phyloP scores from a whole-genome alignment of 1,140 invertebrate species.

The Arctopsyche grandis region DNA sequence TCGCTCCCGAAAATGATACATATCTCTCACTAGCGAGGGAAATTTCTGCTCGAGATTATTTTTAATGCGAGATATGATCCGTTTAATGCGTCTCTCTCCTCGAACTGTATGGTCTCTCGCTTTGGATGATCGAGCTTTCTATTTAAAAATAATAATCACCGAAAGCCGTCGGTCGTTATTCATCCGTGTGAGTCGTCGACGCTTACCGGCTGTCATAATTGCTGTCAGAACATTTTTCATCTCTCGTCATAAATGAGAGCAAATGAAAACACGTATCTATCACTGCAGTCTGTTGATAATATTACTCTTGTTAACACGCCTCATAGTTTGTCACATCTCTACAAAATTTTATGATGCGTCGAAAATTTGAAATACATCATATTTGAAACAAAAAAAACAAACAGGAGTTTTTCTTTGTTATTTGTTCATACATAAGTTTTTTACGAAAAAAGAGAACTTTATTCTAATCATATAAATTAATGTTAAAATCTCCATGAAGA shows the following conservation, averaged over 20 bases:
- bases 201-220: neutral
- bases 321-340: neutral
- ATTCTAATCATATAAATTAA: no score
- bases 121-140: no score
- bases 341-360: neutral
- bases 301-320: neutral
- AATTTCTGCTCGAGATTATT: constrained; percentile 36
- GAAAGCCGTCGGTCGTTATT: no score
- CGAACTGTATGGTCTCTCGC: no score
- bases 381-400: no score
- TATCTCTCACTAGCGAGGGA: no score
- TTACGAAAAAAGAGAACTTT: no score
- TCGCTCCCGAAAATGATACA: constrained; percentile 26
- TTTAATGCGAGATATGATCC: constrained; percentile 35
- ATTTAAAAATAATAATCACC: no score
- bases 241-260: neutral
- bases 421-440: no score
- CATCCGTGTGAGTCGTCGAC: no score
- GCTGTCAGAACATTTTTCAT: neutral
- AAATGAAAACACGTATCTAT: neutral
- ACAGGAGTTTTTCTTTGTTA: no score
- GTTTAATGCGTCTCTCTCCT: neutral
- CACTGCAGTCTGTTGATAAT: neutral
- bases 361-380: neutral
- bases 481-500: no score